Evolutionary conservation across 2,888 invertebrate species (phyloP), one percentile per base, ranked within the genome.

Genomic region (Orthosia cruda): DNA sequence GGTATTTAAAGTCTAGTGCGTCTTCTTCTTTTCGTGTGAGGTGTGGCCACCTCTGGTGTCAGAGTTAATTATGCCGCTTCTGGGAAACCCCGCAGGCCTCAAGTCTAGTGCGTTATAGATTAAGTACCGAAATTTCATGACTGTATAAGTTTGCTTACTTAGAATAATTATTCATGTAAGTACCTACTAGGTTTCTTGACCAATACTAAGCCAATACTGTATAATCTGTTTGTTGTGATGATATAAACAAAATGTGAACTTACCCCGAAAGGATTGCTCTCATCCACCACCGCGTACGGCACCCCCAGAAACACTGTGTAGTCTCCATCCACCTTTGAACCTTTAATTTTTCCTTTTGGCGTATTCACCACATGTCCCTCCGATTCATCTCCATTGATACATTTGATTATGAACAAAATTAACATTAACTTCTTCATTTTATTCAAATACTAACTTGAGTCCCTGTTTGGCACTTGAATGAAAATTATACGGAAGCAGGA

Each of bases 241-340:
- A 26, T 20, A 32, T 7, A 49, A 49, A 57, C 3, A 23, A 57
- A 26, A 26, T 3, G 12, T 55, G 64, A 12, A 76, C 82, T 83
- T 50, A 83, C 83, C 68, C 61, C 69, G 45, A 83, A 83, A 13
- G 77, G 77, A 57, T 83, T 66, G 0, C 69, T 62, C 49, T 71
- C 86, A 64, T 85, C 77, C 13, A 83, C 74, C n/a, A 77, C 12
- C n/a, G 77, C 86, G 45, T 85, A 85, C 9, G 83, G 83, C 12
- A 83, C 57, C 1, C 86, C 83, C 16, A 85, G 62, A 55, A 55
- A 83, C 61, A 74, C 73, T 18, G 32, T 20, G 49, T 71, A 83
- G 13, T 82, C 49, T 11, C 65, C 82, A n/a, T 81, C 67, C 11
- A 47, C 62, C 13, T 57, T 70, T 11, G 84, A 13, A 23, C 80